These are phyloP conservation scores for Trachelipus rathkii DNA, from an alignment of 1,140 invertebrate genomes.

Conservation along the genomic window DNA sequence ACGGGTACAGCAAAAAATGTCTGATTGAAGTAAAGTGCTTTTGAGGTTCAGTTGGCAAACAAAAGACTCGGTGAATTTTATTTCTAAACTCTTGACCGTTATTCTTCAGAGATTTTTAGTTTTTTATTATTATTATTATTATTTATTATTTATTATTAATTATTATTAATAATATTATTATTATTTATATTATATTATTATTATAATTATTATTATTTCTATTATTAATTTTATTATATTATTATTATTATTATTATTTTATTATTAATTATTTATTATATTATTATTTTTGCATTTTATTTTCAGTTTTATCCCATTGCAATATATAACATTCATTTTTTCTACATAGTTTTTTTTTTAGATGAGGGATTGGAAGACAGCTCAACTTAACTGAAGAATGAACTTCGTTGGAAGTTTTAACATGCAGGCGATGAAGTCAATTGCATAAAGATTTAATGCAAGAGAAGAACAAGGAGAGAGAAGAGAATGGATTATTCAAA, in stretches of 20 bases:
- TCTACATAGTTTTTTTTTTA: constrained; percentile 49
- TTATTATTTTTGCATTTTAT: too few relatives aligned
- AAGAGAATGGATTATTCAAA: constrained; percentile 84
- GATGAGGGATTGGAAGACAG: constrained; percentile 95
- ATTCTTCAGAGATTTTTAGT: too few relatives aligned
- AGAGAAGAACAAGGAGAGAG: constrained; percentile 93
- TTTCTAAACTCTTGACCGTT: background rate
- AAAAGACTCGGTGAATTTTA: constrained; percentile 62
- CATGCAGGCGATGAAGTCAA: constrained; percentile 91
- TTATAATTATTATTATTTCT: too few relatives aligned
- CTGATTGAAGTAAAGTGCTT: constrained; percentile 88
- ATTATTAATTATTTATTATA: too few relatives aligned
- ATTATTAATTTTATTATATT: too few relatives aligned
- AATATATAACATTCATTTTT: too few relatives aligned
- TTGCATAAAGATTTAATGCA: constrained; percentile 85
- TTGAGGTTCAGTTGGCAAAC: constrained; percentile 87
- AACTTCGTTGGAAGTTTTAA: constrained; percentile 96
- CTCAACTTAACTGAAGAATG: constrained; percentile 92
- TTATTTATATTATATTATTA: too few relatives aligned
- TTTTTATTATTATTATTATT: too few relatives aligned
- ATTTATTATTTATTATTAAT: too few relatives aligned
- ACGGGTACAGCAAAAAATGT: constrained; percentile 55
- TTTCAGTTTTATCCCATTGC: too few relatives aligned
- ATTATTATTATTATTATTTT: too few relatives aligned
- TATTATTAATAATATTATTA: too few relatives aligned